Base-by-base conservation (phyloP, 2,797 vertebrate genomes). In the Silurus aristotelis region DNA sequence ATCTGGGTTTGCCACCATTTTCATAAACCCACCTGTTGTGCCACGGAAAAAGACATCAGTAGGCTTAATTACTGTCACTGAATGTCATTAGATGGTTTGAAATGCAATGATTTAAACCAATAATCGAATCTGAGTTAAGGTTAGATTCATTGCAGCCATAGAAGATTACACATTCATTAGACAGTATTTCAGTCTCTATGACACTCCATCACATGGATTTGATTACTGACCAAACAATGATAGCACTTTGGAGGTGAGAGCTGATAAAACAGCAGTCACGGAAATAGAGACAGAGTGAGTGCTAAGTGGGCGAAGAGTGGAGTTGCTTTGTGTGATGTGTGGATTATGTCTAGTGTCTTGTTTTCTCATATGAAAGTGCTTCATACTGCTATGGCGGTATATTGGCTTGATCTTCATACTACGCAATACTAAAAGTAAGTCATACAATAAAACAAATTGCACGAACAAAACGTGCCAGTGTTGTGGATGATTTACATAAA, bases 201-300 rank as follows among this genome's bases (percentile, higher is more conserved):
- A 17, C 75, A 80, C 61, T 63, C 9, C 8, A 52, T 64, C 78
- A 52, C 6, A 64, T 66, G 78, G 10, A 80, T 48, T 17, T 66
- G 61, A 80, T 66, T 66, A 64, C 60, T 25, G 43, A 80, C 61
- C 43, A 14, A 64, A 80, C 78, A 80, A 63, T 46, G 61, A 48
- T 31, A 70, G 43, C 43, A 55, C 71, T 77, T 73, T 64, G 38
- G 8, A 80, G 43, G 38, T 80, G 78, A n/a, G 58, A 64, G 60
- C 76, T 61, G 31, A 61, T 20, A 5, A 60, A 78, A 61, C 27
- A 22, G 10, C 12, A 80, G 77, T 64, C 14, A 22, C 60, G 46
- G 48, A 48, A 80, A 80, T 66, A 10, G 78, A 64, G 13, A 80
- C 13, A 80, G 76, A 43, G 15, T 63, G 46, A 63, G 38, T 70